phyloP scores from a whole-genome alignment of 2,797 vertebrate species.

The Clarias laeviceps region DNA sequence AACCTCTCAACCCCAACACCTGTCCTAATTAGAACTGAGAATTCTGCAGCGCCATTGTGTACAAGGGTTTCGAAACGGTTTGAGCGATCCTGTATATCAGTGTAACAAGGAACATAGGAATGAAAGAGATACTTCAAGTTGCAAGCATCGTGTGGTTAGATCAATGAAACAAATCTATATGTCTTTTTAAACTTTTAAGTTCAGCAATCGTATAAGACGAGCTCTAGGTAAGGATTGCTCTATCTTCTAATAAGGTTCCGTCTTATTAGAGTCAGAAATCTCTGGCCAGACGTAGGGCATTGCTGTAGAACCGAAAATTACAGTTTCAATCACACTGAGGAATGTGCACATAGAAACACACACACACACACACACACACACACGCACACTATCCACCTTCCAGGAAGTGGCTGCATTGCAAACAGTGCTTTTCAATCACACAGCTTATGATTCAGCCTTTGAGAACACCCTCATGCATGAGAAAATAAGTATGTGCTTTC shows the following conservation, averaged over 20 bases:
- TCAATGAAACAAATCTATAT: constrained; percentile 8
- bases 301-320: constrained; percentile 61
- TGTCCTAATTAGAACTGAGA: background rate
- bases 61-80: background rate
- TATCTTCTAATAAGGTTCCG: constrained; percentile 38
- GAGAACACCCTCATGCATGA: constrained; percentile 12
- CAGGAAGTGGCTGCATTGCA: constrained; percentile 39
- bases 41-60: background rate
- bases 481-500: constrained; percentile 22
- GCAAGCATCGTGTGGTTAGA: constrained; percentile 24
- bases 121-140: constrained; percentile 11
- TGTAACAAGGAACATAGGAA: constrained; percentile 4
- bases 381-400: constrained; percentile 15
- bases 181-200: constrained; percentile 16
- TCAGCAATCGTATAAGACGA: constrained; percentile 10
- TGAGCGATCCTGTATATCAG: background rate
- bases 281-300: constrained; percentile 47
- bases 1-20: background rate
- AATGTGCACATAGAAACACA: too few species aligned
- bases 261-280: constrained; percentile 57
- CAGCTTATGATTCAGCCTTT: constrained; percentile 24
- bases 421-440: constrained; percentile 32
- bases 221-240: constrained; percentile 25
- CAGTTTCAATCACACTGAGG: constrained; percentile 65
- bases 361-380: background rate